phyloP scores from a whole-genome alignment of 2,113 vertebrate species.

The Deroptyus accipitrinus region DNA sequence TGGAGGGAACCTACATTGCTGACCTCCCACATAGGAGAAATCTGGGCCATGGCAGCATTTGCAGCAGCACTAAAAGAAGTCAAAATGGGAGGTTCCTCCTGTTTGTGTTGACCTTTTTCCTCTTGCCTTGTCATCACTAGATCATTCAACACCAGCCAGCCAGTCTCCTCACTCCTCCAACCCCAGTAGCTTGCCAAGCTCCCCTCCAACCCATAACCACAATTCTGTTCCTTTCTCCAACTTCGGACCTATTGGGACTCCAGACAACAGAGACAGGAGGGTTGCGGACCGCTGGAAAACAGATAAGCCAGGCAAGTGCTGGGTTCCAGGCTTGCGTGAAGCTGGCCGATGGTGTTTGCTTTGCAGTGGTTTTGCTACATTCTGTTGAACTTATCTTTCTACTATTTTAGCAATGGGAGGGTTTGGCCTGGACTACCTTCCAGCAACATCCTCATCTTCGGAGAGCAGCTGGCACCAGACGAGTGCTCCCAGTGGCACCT shows the following conservation, averaged over 20 bases:
- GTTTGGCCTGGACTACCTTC: constrained; percentile 93
- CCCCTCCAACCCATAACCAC: constrained; percentile 95
- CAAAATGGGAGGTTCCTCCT: not conserved
- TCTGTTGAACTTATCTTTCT: not conserved
- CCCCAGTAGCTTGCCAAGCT: constrained; percentile 96
- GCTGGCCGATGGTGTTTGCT: not conserved
- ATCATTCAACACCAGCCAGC: constrained; percentile 98
- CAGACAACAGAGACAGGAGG: constrained; percentile 92
- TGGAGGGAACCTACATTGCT: not conserved
- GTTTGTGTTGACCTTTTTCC: not conserved
- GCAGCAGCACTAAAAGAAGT: not conserved
- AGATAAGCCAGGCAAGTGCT: constrained; percentile 87
- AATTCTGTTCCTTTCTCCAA: constrained; percentile 91
- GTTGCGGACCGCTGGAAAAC: constrained; percentile 92
- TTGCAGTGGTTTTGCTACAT: not conserved
- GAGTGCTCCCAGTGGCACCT: constrained; percentile 79
- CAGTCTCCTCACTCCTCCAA: constrained; percentile 99
- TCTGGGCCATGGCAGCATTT: not conserved
- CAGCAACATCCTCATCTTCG: constrained; percentile 78
- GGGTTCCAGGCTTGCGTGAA: not conserved
- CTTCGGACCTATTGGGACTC: constrained; percentile 95
- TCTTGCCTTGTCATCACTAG: constrained; percentile 68
- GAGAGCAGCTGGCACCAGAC: constrained; percentile 93
- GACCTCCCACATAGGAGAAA: not conserved
- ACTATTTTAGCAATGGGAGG: constrained; percentile 81